Base-by-base conservation (phyloP, 2,888 invertebrate genomes). In the Pocota personata region DNA sequence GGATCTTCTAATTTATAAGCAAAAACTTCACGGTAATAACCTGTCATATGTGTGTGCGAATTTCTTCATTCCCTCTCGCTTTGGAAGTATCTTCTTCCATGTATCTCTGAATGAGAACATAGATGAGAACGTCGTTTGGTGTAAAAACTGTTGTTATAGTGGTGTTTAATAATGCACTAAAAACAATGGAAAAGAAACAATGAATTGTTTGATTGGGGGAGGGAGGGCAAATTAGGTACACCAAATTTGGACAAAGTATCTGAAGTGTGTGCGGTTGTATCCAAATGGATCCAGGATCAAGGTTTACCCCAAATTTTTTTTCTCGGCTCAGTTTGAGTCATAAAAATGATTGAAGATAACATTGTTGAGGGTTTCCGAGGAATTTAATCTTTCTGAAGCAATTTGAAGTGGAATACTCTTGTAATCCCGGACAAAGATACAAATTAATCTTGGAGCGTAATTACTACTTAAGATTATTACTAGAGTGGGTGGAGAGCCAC, bases 1-100 rank as follows among this genome's bases (percentile, higher is more conserved):
- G 82, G 43, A 57, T 77, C 67, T 77, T 82, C 67, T 77, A 69
- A 82, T 86, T 86, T 86, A 86, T 86, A 86, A 82, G 86, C 82
- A 19, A 57, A 48, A 40, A 16, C 37, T n/a, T 46, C 24, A 30
- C 40, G 64, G 8, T 14, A 60, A 71, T 71, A 40, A 43, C 37
- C 46, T 50, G 27, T 27, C 60, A 40, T 48, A 50, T 21, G 50
- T 40, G 60, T 58, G 21, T 35, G 66, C 10, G 55, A 48, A 69
- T 78, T 79, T 67, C 83, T 83, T 83, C 78, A 83, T 72, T 58
- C 50, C 14, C 46, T 19, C 27, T 66, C 16, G 62, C 21, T 52
- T 58, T 27, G 30, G 24, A 57, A 4, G 46, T 35, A 35, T 55
- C 60, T 57, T 72, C 24, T 50, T 55, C 24, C 24, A 30, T 12